These are phyloP conservation scores for Xiphophorus couchianus DNA, from an alignment of 2,113 vertebrate species.

Conservation along the genomic window DNA sequence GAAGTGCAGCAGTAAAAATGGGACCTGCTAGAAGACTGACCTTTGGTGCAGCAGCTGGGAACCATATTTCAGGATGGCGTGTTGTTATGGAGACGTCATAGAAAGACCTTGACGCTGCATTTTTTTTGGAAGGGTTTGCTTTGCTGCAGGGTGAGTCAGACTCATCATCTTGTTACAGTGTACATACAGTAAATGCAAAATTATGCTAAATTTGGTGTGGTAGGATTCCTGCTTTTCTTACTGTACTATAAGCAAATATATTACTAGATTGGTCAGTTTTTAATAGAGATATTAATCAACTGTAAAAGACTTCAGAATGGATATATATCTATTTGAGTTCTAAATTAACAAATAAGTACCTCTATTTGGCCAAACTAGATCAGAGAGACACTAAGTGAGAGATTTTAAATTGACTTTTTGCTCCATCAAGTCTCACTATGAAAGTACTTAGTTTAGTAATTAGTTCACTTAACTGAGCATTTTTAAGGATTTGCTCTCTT, in stretches of 20 bases:
- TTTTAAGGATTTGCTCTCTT: not conserved
- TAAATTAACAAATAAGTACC: not conserved
- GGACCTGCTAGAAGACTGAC: constrained; percentile 13
- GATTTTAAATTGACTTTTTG: not conserved
- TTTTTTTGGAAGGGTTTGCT: not conserved
- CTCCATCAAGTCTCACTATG: not conserved
- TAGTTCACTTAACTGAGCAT: not conserved
- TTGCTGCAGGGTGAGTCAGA: not conserved
- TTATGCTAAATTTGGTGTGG: not conserved
- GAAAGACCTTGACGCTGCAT: not conserved
- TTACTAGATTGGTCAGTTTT: too few species aligned
- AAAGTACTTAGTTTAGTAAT: not conserved
- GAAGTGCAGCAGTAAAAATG: constrained; percentile 11
- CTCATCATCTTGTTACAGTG: not conserved
- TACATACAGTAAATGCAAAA: not conserved
- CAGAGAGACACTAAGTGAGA: not conserved
- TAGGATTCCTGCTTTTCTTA: not conserved
- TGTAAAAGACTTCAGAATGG: too few species aligned
- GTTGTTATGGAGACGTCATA: not conserved
- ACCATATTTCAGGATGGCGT: constrained; percentile 5
- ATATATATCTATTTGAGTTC: not conserved
- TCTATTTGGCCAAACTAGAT: not conserved
- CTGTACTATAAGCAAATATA: not conserved
- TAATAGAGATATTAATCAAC: too few species aligned
- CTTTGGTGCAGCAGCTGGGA: constrained; percentile 25